These are phyloP conservation scores for Noctua comes DNA, from an alignment of 2,888 invertebrate genomes.

Conservation along the genomic window DNA sequence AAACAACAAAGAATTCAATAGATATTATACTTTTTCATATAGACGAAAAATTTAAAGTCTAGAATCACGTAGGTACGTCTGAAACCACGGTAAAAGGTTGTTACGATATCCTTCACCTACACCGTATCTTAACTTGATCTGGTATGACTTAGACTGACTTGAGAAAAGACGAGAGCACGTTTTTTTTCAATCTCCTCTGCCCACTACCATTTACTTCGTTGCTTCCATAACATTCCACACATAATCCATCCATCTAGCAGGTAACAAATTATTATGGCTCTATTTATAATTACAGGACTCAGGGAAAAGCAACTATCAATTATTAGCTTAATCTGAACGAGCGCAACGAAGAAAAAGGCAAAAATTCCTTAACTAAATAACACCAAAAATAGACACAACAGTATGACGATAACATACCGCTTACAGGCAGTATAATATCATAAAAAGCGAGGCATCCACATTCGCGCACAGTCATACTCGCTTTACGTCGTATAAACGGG, in stretches of 20 bases:
- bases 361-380: slow-evolving; percentile 4
- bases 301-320: too few relatives aligned
- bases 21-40: neutral
- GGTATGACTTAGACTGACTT: neutral
- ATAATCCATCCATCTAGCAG: neutral
- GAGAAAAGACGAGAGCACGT: neutral
- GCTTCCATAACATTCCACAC: neutral
- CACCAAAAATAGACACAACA: slow-evolving; percentile 34
- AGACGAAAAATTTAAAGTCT: neutral
- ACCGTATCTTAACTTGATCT: neutral
- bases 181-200: neutral
- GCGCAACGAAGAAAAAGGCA: neutral
- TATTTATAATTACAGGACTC: too few relatives aligned
- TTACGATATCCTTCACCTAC: neutral
- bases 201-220: neutral
- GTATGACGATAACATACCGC: slow-evolving; percentile 56
- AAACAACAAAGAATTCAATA: neutral
- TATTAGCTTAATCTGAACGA: neutral
- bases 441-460: slow-evolving; percentile 50
- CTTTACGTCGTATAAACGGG: slow-evolving; percentile 52
- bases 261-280: too few relatives aligned
- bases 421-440: slow-evolving; percentile 49
- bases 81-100: neutral
- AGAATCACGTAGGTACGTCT: neutral
- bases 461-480: slow-evolving; percentile 48